Conservation (phyloP, 2,797 vertebrate species). For the Arctocebus calabarensis region DNA sequence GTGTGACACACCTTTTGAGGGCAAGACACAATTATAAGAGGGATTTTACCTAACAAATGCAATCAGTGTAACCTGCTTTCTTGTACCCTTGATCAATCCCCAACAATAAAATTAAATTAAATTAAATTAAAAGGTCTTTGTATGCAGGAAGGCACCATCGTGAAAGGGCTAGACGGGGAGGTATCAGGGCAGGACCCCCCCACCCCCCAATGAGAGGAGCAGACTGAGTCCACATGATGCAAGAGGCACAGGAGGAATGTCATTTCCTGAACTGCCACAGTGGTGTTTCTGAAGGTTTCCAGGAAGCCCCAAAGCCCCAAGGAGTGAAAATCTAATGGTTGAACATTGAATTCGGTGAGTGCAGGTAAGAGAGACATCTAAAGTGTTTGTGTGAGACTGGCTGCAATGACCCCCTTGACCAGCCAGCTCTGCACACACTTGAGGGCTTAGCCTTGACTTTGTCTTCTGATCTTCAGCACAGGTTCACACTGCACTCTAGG, state of each 20-base stretch:
- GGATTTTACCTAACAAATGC: too few species aligned
- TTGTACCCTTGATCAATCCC: too few species aligned
- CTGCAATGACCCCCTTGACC: not conserved
- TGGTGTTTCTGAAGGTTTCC: constrained; percentile 12
- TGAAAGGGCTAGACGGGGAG: not conserved
- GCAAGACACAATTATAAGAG: too few species aligned
- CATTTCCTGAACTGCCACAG: not conserved
- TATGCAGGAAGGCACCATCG: not conserved
- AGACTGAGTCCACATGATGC: not conserved
- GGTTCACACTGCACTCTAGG: not conserved
- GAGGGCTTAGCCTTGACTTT: not conserved
- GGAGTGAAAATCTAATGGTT: not conserved
- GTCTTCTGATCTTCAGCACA: not conserved
- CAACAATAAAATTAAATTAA: not conserved
- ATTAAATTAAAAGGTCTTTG: not conserved
- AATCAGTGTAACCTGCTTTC: too few species aligned
- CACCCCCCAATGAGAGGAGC: not conserved
- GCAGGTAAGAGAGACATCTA: not conserved
- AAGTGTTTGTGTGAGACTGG: not conserved
- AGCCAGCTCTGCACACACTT: not conserved
- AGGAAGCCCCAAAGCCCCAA: not conserved
- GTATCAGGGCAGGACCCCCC: not conserved
- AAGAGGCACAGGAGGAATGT: not conserved
- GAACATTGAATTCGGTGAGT: not conserved
- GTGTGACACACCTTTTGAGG: too few species aligned